phyloP scores from a whole-genome alignment of 92 coral and sea anemone species.

The Heliopora coerulea region DNA sequence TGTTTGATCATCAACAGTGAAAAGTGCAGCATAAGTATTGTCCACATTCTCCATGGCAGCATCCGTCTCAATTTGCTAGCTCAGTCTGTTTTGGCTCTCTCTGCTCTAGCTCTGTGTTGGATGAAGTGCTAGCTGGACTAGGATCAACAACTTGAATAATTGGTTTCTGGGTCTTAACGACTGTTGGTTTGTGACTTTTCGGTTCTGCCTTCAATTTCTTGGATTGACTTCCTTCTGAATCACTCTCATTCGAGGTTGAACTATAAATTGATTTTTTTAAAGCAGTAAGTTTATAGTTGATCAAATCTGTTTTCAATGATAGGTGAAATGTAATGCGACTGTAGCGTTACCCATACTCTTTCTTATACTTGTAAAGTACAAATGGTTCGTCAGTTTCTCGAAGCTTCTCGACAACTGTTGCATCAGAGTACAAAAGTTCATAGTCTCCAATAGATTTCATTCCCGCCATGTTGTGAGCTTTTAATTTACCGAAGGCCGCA shows the following conservation, averaged over 20 bases:
- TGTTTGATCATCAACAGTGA: slow-evolving; percentile 26
- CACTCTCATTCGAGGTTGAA: too few relatives aligned
- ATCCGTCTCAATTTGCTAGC: slow-evolving; percentile 37
- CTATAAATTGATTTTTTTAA: slow-evolving; percentile 8
- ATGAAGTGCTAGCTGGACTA: slow-evolving; percentile 9
- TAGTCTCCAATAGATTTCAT: slow-evolving; percentile 13
- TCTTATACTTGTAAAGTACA: slow-evolving; percentile 35
- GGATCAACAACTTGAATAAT: background rate
- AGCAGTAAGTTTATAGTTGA: slow-evolving; percentile 2
- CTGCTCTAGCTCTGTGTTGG: slow-evolving; percentile 31
- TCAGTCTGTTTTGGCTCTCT: too few relatives aligned
- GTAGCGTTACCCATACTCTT: slow-evolving; percentile 33
- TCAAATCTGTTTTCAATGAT: slow-evolving; percentile 9
- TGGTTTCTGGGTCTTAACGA: background rate
- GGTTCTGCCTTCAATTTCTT: background rate
- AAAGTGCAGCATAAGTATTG: slow-evolving; percentile 28
- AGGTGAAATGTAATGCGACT: slow-evolving; percentile 31
- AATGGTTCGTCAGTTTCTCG: slow-evolving; percentile 26
- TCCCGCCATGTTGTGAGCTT: slow-evolving; percentile 21
- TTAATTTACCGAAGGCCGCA: slow-evolving; percentile 8
- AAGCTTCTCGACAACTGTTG: slow-evolving; percentile 37
- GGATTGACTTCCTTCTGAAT: slow-evolving; percentile 5
- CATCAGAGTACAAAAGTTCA: slow-evolving; percentile 32
- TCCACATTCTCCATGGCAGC: slow-evolving; percentile 30
- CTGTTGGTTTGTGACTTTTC: background rate